Evolutionary conservation across 92 coral and sea anemone species (phyloP).

Genomic region (Muricea muricata): DNA sequence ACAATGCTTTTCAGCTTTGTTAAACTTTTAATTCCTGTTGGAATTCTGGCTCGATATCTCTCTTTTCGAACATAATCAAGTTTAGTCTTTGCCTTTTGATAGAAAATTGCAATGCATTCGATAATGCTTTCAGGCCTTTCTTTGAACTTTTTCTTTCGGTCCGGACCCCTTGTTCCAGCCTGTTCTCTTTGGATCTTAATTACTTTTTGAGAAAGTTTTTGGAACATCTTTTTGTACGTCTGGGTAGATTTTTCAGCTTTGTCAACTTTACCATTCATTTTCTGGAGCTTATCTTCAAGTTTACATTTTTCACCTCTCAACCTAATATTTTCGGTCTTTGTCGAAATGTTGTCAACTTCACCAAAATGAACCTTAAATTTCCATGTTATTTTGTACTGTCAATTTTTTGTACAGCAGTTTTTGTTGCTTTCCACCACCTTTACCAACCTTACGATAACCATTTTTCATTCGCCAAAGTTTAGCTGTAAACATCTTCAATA

Average conservation of each 20-base stretch:
- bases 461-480: constrained; percentile 4
- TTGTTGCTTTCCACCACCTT: constrained; percentile 1
- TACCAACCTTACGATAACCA: not conserved
- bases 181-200: not conserved
- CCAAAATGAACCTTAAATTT: constrained; percentile 22
- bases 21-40: not conserved
- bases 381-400: not conserved
- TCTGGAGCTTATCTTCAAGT: constrained; percentile 19
- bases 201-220: not conserved
- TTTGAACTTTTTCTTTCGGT: not conserved
- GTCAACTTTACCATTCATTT: constrained; percentile 1
- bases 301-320: constrained; percentile 31
- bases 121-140: not conserved
- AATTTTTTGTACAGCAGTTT: not conserved
- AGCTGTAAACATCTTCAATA: not conserved
- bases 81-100: not conserved
- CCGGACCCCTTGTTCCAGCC: not conserved
- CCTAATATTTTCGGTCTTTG: too few relatives aligned
- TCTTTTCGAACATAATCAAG: not conserved
- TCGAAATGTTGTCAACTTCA: constrained; percentile 23
- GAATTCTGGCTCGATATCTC: not conserved
- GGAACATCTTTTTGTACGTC: not conserved
- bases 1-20: constrained; percentile 3
- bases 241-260: not conserved
- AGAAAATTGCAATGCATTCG: not conserved